phyloP scores from a whole-genome alignment of 2,888 invertebrate genomes.

The Pterobdella sp. region DNA sequence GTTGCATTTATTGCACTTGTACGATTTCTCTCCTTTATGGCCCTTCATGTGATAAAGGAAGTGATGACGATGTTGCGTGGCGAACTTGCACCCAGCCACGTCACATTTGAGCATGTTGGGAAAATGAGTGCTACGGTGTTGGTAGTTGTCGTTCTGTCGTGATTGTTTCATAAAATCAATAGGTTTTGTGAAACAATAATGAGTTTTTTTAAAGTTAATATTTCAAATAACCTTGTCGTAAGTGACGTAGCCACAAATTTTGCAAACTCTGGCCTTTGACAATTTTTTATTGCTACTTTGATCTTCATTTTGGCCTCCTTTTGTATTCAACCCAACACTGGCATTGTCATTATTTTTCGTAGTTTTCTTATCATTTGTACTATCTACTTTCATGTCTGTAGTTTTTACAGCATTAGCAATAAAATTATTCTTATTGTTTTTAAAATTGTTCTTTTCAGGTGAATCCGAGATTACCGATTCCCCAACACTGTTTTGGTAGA shows the following conservation, averaged over 20 bases:
- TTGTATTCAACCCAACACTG: neutral
- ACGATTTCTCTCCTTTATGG: constrained; percentile 20
- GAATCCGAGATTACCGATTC: neutral
- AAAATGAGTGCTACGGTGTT: constrained; percentile 21
- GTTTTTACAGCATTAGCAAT: neutral
- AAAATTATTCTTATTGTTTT: neutral
- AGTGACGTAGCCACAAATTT: constrained; percentile 10
- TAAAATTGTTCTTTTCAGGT: neutral
- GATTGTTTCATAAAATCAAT: neutral
- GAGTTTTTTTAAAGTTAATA: neutral
- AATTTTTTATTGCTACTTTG: constrained; percentile 1
- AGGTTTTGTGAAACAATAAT: neutral
- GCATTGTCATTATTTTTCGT: neutral
- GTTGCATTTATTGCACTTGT: constrained; percentile 22
- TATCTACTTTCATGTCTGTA: neutral
- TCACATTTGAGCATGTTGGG: constrained; percentile 15
- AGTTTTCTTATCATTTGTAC: neutral
- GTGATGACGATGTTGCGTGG: constrained; percentile 24
- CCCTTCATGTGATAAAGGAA: constrained; percentile 24
- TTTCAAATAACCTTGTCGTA: constrained; percentile 2
- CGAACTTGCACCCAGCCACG: constrained; percentile 21
- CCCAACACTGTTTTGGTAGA: neutral
- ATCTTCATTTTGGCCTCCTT: neutral
- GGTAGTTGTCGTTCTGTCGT: constrained; percentile 22
- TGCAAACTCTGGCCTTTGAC: constrained; percentile 2